phyloP scores from a whole-genome alignment of 2,113 vertebrate species.

The Cynoglossus semilaevis region DNA sequence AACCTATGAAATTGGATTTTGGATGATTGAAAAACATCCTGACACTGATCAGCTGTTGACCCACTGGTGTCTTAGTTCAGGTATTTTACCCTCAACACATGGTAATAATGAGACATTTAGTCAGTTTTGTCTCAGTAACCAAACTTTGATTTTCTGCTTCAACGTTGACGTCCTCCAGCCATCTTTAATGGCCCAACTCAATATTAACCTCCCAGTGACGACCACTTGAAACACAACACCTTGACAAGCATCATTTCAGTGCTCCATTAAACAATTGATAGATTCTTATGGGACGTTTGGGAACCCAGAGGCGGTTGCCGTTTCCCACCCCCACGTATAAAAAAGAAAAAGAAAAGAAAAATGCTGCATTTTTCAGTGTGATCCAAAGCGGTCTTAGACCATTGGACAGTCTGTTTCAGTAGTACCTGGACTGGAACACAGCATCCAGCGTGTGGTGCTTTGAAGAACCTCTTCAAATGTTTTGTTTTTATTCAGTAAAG shows the following conservation, averaged over 20 bases:
- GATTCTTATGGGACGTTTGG: background rate
- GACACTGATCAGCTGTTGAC: no score
- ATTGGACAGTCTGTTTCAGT: background rate
- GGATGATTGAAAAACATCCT: no score
- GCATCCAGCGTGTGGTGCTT: conserved; percentile 13
- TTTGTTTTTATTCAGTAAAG: conserved; percentile 5
- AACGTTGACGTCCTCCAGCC: background rate
- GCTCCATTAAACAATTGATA: conserved; percentile 8
- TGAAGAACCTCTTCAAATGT: no score
- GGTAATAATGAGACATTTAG: background rate
- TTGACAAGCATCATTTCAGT: background rate
- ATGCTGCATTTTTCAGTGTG: background rate
- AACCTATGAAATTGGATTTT: no score
- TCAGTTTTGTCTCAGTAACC: background rate
- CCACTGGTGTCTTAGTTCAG: no score
- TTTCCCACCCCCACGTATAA: background rate
- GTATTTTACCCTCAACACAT: no score
- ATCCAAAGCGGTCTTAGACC: conserved; percentile 3
- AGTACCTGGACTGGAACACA: background rate
- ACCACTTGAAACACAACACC: background rate
- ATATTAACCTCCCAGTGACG: conserved; percentile 9
- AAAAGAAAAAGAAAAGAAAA: background rate
- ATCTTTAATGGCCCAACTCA: background rate
- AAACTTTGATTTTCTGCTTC: background rate
- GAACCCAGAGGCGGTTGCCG: background rate